Evolutionary conservation across 2,888 invertebrate species (phyloP).

Genomic region (Labia minor): DNA sequence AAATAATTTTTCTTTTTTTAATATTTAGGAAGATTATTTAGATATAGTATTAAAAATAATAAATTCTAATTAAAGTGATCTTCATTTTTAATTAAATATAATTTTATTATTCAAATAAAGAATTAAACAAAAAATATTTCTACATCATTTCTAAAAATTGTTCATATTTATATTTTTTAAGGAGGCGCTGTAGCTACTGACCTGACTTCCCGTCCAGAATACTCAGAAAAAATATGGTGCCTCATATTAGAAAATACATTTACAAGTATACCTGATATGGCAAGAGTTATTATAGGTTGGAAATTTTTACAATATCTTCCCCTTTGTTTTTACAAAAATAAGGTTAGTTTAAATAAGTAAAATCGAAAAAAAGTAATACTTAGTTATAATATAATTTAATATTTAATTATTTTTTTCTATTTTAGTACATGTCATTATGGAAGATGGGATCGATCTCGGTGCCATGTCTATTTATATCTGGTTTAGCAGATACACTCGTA

Average conservation of each 20-base stretch:
- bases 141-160: no score
- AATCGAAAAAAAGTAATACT: not conserved
- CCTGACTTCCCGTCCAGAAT: slow-evolving; percentile 63
- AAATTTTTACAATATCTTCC: slow-evolving; percentile 65
- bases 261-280: slow-evolving; percentile 89
- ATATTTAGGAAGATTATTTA: slow-evolving; percentile 19
- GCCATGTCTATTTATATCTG: slow-evolving; percentile 80
- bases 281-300: slow-evolving; percentile 66
- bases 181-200: slow-evolving; percentile 91
- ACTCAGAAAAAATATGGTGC: slow-evolving; percentile 70
- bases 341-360: slow-evolving; percentile 59
- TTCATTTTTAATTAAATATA: no score
- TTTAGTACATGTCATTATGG: slow-evolving; percentile 58
- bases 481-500: slow-evolving; percentile 73
- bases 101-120: no score
- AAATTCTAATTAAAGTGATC: no score
- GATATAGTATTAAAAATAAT: not conserved
- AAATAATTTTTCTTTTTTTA: slow-evolving; percentile 26
- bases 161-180: slow-evolving; percentile 31
- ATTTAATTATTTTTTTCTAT: slow-evolving; percentile 28
- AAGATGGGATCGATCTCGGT: slow-evolving; percentile 63
- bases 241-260: slow-evolving; percentile 90
- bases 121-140: no score
- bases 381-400: slow-evolving; percentile 1
- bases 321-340: slow-evolving; percentile 77